Evolutionary conservation across 2,888 invertebrate species (phyloP).

Genomic region (Carabus problematicus): DNA sequence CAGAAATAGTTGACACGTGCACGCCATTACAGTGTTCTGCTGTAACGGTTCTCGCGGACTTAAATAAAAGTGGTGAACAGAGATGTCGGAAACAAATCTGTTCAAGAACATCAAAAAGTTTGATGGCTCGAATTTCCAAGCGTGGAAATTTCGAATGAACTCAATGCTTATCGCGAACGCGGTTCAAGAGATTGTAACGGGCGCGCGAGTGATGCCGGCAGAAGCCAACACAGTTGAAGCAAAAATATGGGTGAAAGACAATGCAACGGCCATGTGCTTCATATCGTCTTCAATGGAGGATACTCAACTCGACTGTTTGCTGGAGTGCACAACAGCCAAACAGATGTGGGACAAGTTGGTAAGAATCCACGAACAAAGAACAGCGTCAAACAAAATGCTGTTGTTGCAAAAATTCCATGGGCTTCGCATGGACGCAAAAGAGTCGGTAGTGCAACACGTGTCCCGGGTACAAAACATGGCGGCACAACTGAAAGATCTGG

Average conservation of each 20-base stretch:
- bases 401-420: slow-evolving; percentile 45
- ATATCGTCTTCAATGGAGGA: slow-evolving; percentile 46
- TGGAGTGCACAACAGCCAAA: slow-evolving; percentile 45
- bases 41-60: too few species aligned
- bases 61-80: too few species aligned
- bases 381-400: slow-evolving; percentile 45
- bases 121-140: too few species aligned
- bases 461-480: slow-evolving; percentile 46
- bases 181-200: too few species aligned
- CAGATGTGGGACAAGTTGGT: slow-evolving; percentile 47
- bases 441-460: slow-evolving; percentile 46
- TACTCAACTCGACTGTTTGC: slow-evolving; percentile 44
- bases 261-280: slow-evolving; percentile 47
- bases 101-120: too few species aligned
- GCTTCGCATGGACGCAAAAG: slow-evolving; percentile 43
- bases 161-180: too few species aligned
- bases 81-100: too few species aligned
- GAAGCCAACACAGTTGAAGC: too few species aligned
- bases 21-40: too few species aligned
- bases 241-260: slow-evolving; percentile 44
- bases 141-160: too few species aligned
- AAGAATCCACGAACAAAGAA: slow-evolving; percentile 47
- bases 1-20: too few species aligned
- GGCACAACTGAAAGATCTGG: slow-evolving; percentile 45
- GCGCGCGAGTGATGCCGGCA: too few species aligned